Evolutionary conservation across 2,888 invertebrate species (phyloP).

Genomic region (Furcula furcula): DNA sequence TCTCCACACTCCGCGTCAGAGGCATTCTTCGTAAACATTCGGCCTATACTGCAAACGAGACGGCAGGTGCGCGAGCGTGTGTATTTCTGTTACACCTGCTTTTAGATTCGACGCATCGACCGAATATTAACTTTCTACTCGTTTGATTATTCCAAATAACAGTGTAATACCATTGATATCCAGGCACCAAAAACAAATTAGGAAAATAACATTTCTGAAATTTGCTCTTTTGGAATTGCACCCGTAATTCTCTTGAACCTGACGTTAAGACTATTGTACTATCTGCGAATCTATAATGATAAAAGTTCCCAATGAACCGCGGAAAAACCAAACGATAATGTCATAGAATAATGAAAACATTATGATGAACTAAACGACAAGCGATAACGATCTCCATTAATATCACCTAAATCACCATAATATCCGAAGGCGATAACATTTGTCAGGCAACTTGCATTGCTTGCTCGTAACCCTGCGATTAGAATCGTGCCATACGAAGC

Average conservation of each 20-base stretch:
- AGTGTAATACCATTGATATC: too few species aligned
- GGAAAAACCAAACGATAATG: slow-evolving; percentile 29
- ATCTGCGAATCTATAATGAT: slow-evolving; percentile 11
- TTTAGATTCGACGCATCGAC: slow-evolving; percentile 24
- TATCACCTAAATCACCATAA: slow-evolving; percentile 27
- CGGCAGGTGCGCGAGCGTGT: slow-evolving; percentile 40
- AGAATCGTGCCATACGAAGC: slow-evolving; percentile 22
- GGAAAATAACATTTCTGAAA: too few species aligned
- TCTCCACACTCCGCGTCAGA: slow-evolving; percentile 5
- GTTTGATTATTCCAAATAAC: too few species aligned
- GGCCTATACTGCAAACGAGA: slow-evolving; percentile 31
- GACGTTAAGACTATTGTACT: too few species aligned
- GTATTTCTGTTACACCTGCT: slow-evolving; percentile 48
- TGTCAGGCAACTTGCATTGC: slow-evolving; percentile 15
- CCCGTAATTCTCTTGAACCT: too few species aligned
- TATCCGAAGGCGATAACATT: slow-evolving; percentile 8
- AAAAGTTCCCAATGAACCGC: slow-evolving; percentile 16
- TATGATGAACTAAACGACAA: slow-evolving; percentile 35
- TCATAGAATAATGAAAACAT: slow-evolving; percentile 39
- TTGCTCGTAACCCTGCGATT: slow-evolving; percentile 7
- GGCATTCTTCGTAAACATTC: slow-evolving; percentile 13
- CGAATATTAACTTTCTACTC: slow-evolving; percentile 11
- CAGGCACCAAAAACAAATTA: too few species aligned
- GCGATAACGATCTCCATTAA: slow-evolving; percentile 39
- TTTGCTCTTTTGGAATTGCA: too few species aligned